Evolutionary conservation across 23 tunicate genomes (phyloP).

Genomic region (Trididemnum nubilum): DNA sequence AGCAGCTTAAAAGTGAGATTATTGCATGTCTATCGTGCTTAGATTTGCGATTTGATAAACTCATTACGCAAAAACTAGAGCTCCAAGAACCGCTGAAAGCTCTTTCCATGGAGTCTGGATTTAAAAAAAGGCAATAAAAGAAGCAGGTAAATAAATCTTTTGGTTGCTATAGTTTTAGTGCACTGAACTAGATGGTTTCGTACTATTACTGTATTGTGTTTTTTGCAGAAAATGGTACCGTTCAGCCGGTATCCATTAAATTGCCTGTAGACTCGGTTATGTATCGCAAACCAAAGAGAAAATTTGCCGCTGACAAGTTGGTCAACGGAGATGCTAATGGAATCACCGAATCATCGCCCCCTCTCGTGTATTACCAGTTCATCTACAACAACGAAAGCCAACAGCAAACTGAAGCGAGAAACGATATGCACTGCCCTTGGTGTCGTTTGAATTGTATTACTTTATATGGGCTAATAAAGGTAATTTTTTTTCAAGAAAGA

Average conservation of each 20-base stretch:
- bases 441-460: slow-evolving; percentile 83
- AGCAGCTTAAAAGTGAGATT: too few relatives aligned
- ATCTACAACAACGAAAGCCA: slow-evolving; percentile 88
- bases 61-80: too few relatives aligned
- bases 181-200: too few relatives aligned
- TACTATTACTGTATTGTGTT: not conserved
- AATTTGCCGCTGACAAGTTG: not conserved
- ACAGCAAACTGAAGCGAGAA: slow-evolving; percentile 88
- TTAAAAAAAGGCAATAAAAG: too few relatives aligned
- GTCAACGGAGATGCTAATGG: slow-evolving; percentile 11
- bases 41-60: too few relatives aligned
- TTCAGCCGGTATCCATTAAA: not conserved
- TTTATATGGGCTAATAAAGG: slow-evolving; percentile 79
- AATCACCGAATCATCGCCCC: slow-evolving; percentile 1
- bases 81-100: too few relatives aligned
- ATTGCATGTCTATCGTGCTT: too few relatives aligned
- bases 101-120: too few relatives aligned
- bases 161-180: too few relatives aligned
- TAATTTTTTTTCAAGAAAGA: slow-evolving; percentile 4
- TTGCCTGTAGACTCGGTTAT: slow-evolving; percentile 57
- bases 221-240: not conserved
- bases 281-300: slow-evolving; percentile 38
- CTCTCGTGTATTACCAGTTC: slow-evolving; percentile 72
- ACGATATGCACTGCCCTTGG: slow-evolving; percentile 89
- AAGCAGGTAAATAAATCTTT: too few relatives aligned